Base-by-base conservation (phyloP, 2,888 invertebrate species). In the Sesamia inferens region DNA sequence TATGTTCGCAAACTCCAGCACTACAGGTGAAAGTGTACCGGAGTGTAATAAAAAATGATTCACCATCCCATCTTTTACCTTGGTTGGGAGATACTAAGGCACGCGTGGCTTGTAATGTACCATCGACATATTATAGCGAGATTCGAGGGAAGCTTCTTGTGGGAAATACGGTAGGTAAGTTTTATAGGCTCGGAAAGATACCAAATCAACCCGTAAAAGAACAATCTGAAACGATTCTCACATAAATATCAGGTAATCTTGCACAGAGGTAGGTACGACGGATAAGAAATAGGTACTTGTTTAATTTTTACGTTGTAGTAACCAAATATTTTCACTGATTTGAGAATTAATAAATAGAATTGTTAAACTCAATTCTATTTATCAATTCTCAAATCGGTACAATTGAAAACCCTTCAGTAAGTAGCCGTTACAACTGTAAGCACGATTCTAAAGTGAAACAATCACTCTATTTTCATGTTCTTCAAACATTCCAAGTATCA, bases 21-120 rank as follows among this genome's bases (percentile, higher is more conserved):
- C 19, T 65, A 22, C 16, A 68, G 22, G 68, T 74, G 48, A 61
- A 83, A 75, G 47, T 66, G 63, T 63, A 71, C 65, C 74, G 80
- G 74, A 83, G 74, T 65, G 75, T 83, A 81, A 81, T 81, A 81
- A 83, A 79, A 81, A 83, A 76, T 80, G 59, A 83, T 80, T 80
- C 81, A 79, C 71, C 71, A 57, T 57, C 68, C 59, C 66, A 67
- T 83, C 66, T 82, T 67, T 73, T 74, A 67, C 78, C 72, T 78
- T 64, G 16, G 54, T 54, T 44, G 57, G n/a, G n/a, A 55, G 64
- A 63, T 74, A 79, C 57, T 57, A 31, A 24, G 19, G 48, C 31
- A 63, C 42, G 55, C 22, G 14, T 57, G 39, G 31, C 48, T 54
- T 66, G 68, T 62, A 16, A 76, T 62, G 47, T 68, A 76, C 47